These are phyloP conservation scores for Hydroisotoma schaefferi DNA, from an alignment of 2,888 invertebrate genomes.

Conservation along the genomic window DNA sequence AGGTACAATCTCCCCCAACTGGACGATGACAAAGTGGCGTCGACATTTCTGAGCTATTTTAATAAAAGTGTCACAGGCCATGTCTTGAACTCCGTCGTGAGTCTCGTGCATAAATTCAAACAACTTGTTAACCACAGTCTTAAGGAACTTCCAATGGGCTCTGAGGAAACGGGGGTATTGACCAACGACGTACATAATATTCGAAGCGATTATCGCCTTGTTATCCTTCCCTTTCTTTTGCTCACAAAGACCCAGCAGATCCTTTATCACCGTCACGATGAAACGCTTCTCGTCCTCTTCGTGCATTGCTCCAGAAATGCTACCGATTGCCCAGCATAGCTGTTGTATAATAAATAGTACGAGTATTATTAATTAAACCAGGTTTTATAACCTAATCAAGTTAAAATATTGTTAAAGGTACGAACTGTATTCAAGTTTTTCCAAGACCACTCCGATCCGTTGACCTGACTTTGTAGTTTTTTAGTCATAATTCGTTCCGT, in stretches of 20 bases:
- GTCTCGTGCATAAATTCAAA: slow-evolving; percentile 99
- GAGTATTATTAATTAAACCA: no score
- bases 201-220: slow-evolving; percentile 99
- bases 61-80: slow-evolving; percentile 99
- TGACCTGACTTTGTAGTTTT: slow-evolving; percentile 96
- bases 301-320: slow-evolving; percentile 97
- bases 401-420: slow-evolving; percentile 11
- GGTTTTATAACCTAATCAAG: no score
- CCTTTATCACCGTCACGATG: slow-evolving; percentile 97
- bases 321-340: slow-evolving; percentile 99
- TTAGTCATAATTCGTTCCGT: slow-evolving; percentile 99
- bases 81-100: slow-evolving; percentile 99
- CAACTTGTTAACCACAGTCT: slow-evolving; percentile 98
- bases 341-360: no score
- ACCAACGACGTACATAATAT: slow-evolving; percentile 99
- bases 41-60: slow-evolving; percentile 98
- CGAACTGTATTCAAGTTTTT: slow-evolving; percentile 91
- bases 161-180: slow-evolving; percentile 97
- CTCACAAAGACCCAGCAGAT: slow-evolving; percentile 92
- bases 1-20: slow-evolving; percentile 92
- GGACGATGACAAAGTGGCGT: slow-evolving; percentile 93
- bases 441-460: slow-evolving; percentile 99
- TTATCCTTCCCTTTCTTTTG: slow-evolving; percentile 99
- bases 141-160: slow-evolving; percentile 99
- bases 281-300: slow-evolving; percentile 99